phyloP scores from a whole-genome alignment of 1,140 invertebrate species.

The Listronotus bonariensis region DNA sequence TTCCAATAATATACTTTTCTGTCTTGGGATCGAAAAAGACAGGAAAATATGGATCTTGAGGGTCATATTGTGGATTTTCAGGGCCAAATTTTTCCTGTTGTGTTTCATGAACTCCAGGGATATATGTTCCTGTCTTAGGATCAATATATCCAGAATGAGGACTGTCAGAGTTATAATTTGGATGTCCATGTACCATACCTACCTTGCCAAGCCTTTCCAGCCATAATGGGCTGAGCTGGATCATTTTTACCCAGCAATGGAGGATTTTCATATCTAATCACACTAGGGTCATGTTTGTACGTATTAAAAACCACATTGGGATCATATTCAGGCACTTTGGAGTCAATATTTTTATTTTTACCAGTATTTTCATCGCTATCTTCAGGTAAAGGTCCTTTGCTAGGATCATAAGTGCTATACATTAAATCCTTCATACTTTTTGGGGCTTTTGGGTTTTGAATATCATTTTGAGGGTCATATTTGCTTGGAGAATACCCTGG shows the following conservation, averaged over 20 bases:
- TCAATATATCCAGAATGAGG: not conserved
- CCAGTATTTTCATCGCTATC: not conserved
- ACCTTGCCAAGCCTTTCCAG: not conserved
- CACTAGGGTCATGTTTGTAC: slow-evolving; percentile 24
- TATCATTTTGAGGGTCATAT: slow-evolving; percentile 22
- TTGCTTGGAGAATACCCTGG: slow-evolving; percentile 30
- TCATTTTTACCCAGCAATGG: not conserved
- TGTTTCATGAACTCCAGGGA: not conserved
- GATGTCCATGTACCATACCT: not conserved
- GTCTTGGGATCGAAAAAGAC: not conserved
- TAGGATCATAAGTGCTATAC: slow-evolving; percentile 38
- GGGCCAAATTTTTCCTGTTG: not conserved
- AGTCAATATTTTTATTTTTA: not conserved
- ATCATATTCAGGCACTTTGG: not conserved
- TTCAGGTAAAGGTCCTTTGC: slow-evolving; percentile 11
- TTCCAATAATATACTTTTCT: not conserved
- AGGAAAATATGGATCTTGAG: not conserved
- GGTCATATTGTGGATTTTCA: not conserved
- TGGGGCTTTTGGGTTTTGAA: slow-evolving; percentile 32
- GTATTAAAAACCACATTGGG: slow-evolving; percentile 7
- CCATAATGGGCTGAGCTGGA: not conserved
- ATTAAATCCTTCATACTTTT: slow-evolving; percentile 44
- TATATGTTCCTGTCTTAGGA: slow-evolving; percentile 6
- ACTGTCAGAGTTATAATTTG: not conserved
- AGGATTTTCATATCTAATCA: slow-evolving; percentile 1